Evolutionary conservation across 1,140 invertebrate species (phyloP), one percentile per base, ranked within the genome.

Genomic region (Belonocnema kinseyi): DNA sequence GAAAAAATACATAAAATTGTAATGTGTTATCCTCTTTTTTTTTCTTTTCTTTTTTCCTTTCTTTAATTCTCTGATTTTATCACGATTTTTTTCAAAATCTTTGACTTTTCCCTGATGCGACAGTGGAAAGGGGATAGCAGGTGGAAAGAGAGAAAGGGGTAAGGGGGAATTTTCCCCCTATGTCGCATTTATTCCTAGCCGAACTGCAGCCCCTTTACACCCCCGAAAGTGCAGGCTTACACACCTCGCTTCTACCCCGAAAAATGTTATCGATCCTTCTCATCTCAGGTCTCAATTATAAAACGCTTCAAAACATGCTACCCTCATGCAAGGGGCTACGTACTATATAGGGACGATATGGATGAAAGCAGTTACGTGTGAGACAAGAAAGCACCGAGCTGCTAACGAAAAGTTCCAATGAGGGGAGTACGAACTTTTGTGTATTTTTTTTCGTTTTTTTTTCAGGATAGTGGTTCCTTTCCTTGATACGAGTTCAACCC

Each of bases 191-290:
- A 6, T 10, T 8, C 40, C 40, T 46, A 10, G 10, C 7, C 40
- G 1, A 46, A 61, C 33, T 61, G 14, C 21, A 61, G 26, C 16
- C 58, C 58, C 21, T 61, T 61, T 13, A 61, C 58, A 61, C 58
- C 58, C 3, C 56, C 19, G 56, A 58, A 10, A 26, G 13, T 26
- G 11, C 76, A 79, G 76, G 74, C 82, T 82, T 82, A 80, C 82
- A 80, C 79, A 75, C 80, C 80, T 84, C 82, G 80, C 78, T 83
- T 77, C 81, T 75, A 77, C 87, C 87, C 80, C 86, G 87, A 83
- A 89, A 86, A 88, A 88, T 88, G 82, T 78, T 89, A 90, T 90
- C 87, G 88, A 89, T 89, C 87, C 86, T 81, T 73, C 78, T 77
- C 77, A 79, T 75, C 75, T 74, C 54, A 75, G 74, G 82, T 86